phyloP scores from a whole-genome alignment of 2,113 vertebrate genomes.

The Misgurnus mizolepis region DNA sequence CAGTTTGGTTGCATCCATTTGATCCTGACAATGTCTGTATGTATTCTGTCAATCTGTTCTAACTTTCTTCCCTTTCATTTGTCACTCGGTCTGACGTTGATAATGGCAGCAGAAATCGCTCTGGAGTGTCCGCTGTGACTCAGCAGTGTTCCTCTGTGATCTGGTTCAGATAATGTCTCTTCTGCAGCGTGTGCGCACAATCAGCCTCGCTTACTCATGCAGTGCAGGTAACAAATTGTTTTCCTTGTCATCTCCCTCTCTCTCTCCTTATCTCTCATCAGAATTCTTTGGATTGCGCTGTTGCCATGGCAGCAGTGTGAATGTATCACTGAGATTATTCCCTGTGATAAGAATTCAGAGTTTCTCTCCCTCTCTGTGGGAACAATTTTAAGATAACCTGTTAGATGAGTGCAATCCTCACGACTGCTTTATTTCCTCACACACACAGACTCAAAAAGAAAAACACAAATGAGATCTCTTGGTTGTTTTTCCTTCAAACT shows the following conservation, averaged over 20 bases:
- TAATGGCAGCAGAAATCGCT: not conserved
- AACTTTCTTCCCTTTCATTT: no score
- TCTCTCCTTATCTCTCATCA: conserved; percentile 74
- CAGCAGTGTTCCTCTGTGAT: conserved; percentile 1
- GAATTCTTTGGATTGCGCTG: conserved; percentile 75
- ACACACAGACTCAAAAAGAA: not conserved
- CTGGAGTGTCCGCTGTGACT: no score
- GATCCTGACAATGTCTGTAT: no score
- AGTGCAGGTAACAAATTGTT: conserved; percentile 72
- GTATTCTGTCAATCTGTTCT: no score
- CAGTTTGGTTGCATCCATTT: no score
- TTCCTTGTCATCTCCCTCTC: conserved; percentile 69
- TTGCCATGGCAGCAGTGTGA: conserved; percentile 79
- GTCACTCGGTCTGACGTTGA: no score
- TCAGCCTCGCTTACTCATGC: conserved; percentile 67
- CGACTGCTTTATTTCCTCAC: not conserved
- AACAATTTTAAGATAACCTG: conserved; percentile 32
- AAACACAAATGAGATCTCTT: no score
- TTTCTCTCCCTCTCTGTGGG: conserved; percentile 50
- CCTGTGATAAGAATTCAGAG: conserved; percentile 63
- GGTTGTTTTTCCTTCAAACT: no score
- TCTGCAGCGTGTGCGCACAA: conserved; percentile 47
- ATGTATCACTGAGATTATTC: conserved; percentile 66
- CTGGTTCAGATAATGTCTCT: not conserved
- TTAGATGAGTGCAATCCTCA: conserved; percentile 9